Base-by-base conservation (phyloP, 1,140 invertebrate species). In the Orussus abietinus region DNA sequence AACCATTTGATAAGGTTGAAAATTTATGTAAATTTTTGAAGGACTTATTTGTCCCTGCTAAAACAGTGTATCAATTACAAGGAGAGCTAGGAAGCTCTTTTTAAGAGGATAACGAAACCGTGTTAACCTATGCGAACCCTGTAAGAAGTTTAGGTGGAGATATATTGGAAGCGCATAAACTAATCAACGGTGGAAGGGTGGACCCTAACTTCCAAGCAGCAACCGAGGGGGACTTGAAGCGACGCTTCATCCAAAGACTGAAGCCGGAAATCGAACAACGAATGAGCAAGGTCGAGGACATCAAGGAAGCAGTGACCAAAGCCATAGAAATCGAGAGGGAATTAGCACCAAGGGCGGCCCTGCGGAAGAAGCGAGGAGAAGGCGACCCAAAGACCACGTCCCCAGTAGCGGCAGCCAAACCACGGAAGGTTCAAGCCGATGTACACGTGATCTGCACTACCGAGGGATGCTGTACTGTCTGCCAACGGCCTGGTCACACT, bases 1-100 rank as follows among this genome's bases (percentile, higher is more conserved):
- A 13, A 1, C 31, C 18, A 20, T 45, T 42, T 18, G 17, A 19
- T 0, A 45, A 19, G 2, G 26, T 42, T 22, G 17, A 37, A 11
- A 18, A 29, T 5, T 34, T 49, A 10, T 41, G 18, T 6, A 31
- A 29, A 9, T 28, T 11, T 10, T 15, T 49, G 19, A 45, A 42
- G 11, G 21, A 12, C 4, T 11, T 45, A 18, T 43, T 20, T 35
- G 19, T 12, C 4, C 34, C 41, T 1, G 12, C 15, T 0, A 44
- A 30, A 45, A 29, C 30, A 5, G 30, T 40, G 1, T 34, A 42
- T 25, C 35, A 42, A 29, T 12, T 38, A 3, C 46, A 34, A 5
- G 28, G 41, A 2, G 46, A 48, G 36, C 21, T 48, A n/a, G 46
- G 46, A 18, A 34, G 13, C 13, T n/a, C 22, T 10, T 33, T 28